Evolutionary conservation across 2,888 invertebrate species (phyloP).

Genomic region (Emmelina monodactyla): DNA sequence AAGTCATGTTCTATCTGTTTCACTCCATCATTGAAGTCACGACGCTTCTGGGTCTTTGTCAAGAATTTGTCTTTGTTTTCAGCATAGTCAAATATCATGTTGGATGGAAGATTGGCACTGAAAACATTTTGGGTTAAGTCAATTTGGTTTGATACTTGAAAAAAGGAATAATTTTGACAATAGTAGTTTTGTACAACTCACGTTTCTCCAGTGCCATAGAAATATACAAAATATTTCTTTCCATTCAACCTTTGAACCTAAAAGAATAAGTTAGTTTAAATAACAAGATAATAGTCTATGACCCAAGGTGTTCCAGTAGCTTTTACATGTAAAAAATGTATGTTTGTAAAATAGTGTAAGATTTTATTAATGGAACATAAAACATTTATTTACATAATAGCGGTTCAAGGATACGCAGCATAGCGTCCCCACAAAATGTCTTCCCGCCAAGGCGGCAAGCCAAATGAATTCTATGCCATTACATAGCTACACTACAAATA

Average conservation of each 20-base stretch:
- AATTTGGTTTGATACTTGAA: background rate
- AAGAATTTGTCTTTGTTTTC: conserved; percentile 82
- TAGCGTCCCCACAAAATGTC: conserved; percentile 36
- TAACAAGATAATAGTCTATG: background rate
- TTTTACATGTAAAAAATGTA: background rate
- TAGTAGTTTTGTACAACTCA: conserved; percentile 53
- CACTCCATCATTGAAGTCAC: conserved; percentile 87
- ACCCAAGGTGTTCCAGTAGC: background rate
- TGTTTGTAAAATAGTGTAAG: no score
- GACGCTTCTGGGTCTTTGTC: conserved; percentile 78
- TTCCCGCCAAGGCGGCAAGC: conserved; percentile 44
- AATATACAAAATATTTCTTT: conserved; percentile 85
- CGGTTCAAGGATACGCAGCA: conserved; percentile 15
- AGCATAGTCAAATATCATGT: conserved; percentile 85
- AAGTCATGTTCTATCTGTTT: conserved; percentile 86
- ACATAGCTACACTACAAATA: no score
- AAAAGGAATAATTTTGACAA: background rate
- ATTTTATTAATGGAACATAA: conserved; percentile 13
- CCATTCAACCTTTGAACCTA: conserved; percentile 72
- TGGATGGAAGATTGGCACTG: conserved; percentile 78
- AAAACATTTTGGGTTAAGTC: no score
- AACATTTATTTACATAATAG: conserved; percentile 13
- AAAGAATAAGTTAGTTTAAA: conserved; percentile 20
- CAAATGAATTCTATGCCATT: conserved; percentile 13
- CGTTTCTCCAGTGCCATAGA: conserved; percentile 96